These are phyloP conservation scores for Cheumatopsyche charites DNA, from an alignment of 1,140 invertebrate genomes.

Conservation along the genomic window DNA sequence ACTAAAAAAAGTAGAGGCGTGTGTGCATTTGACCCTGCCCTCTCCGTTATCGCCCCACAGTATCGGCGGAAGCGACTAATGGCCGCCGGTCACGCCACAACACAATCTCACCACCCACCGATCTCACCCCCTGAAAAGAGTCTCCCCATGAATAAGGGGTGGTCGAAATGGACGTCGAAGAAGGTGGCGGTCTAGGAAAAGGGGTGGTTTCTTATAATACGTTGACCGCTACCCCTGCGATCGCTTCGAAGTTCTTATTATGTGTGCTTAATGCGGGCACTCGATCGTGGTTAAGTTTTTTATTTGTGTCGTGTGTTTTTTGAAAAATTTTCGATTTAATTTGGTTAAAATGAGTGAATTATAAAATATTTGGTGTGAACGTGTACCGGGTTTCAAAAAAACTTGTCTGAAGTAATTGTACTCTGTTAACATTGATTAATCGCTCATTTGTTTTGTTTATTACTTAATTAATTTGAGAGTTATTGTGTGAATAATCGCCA, in stretches of 20 bases:
- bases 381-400: too few relatives aligned
- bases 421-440: too few relatives aligned
- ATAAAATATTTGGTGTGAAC: too few relatives aligned
- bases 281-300: too few relatives aligned
- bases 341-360: neutral
- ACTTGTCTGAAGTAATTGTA: too few relatives aligned
- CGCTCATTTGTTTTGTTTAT: too few relatives aligned
- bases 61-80: slow-evolving; percentile 35
- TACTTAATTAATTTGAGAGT: too few relatives aligned
- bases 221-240: neutral
- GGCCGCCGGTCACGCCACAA: slow-evolving; percentile 33
- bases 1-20: too few relatives aligned
- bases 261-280: too few relatives aligned
- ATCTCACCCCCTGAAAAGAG: neutral
- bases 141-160: neutral
- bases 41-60: slow-evolving; percentile 25
- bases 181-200: neutral
- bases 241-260: too few relatives aligned
- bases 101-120: slow-evolving; percentile 24
- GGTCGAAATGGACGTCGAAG: neutral
- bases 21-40: slow-evolving; percentile 6
- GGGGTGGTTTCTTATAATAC: neutral
- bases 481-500: too few relatives aligned
- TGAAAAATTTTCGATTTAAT: neutral
- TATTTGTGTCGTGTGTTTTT: too few relatives aligned